Evolutionary conservation across 1,140 invertebrate species (phyloP).

Genomic region (Atta cephalotes): DNA sequence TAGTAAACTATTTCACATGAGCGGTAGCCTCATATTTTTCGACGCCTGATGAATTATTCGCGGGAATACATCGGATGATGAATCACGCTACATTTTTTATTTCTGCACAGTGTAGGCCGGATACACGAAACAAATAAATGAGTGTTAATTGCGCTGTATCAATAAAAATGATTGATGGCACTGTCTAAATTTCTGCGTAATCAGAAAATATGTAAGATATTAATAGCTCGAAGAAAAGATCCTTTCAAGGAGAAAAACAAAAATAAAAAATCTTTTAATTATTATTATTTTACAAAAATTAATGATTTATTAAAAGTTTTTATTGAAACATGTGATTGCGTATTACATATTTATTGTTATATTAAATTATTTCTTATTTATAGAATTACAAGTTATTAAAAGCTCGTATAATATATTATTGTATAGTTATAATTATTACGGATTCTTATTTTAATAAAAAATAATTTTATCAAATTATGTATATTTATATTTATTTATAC

Average conservation of each 20-base stretch:
- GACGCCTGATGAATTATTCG: constrained; percentile 57
- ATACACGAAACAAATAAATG: constrained; percentile 45
- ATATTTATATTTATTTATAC: not conserved
- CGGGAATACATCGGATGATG: constrained; percentile 40
- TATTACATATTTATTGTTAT: constrained; percentile 5
- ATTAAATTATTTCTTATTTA: not conserved
- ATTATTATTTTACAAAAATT: not conserved
- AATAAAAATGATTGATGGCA: constrained; percentile 41
- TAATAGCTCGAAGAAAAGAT: not conserved
- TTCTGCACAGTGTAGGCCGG: not conserved
- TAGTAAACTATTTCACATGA: constrained; percentile 35
- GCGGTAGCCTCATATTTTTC: constrained; percentile 40
- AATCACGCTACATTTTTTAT: constrained; percentile 48
- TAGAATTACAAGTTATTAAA: not conserved
- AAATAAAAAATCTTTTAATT: not conserved
- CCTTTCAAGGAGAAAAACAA: not conserved
- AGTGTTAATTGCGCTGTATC: constrained; percentile 49
- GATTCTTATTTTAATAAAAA: not conserved
- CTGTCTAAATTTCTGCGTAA: constrained; percentile 15
- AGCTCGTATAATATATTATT: not conserved
- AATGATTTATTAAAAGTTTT: not conserved
- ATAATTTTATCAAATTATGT: not conserved
- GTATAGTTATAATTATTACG: not conserved
- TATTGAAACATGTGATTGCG: not conserved
- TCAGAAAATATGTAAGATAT: constrained; percentile 13